Evolutionary conservation across 2,888 invertebrate genomes (phyloP).

Genomic region (Chrysolina oricalcia): DNA sequence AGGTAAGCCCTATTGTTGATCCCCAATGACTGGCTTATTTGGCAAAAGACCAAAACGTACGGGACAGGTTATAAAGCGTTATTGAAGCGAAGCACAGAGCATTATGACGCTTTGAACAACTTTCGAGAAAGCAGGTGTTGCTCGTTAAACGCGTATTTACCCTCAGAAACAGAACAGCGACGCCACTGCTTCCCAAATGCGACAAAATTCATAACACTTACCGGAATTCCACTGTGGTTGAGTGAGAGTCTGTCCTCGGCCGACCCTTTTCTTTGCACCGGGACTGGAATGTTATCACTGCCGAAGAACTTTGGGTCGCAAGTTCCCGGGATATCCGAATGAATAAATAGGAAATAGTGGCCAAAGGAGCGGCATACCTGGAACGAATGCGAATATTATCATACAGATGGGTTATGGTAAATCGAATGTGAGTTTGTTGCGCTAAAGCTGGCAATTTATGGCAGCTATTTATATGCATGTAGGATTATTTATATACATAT

Average conservation of each 20-base stretch:
- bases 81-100: no score
- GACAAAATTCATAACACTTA: constrained; percentile 52
- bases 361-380: constrained; percentile 76
- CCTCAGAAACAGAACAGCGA: not conserved
- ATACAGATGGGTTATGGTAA: constrained; percentile 22
- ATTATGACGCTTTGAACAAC: no score
- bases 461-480: not conserved
- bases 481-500: not conserved
- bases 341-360: constrained; percentile 78
- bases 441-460: not conserved
- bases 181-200: not conserved
- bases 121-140: no score
- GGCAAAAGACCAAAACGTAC: no score
- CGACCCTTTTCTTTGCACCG: constrained; percentile 66
- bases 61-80: no score
- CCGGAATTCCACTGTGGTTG: constrained; percentile 66
- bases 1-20: no score
- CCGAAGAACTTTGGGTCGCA: constrained; percentile 73
- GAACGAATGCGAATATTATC: constrained; percentile 48
- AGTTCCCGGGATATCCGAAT: constrained; percentile 79
- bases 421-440: constrained; percentile 5
- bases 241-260: constrained; percentile 66
- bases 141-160: no score
- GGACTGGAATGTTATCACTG: constrained; percentile 76
- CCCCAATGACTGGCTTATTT: no score